Base-by-base conservation (phyloP, 2,113 vertebrate species). In the Apus apus region DNA sequence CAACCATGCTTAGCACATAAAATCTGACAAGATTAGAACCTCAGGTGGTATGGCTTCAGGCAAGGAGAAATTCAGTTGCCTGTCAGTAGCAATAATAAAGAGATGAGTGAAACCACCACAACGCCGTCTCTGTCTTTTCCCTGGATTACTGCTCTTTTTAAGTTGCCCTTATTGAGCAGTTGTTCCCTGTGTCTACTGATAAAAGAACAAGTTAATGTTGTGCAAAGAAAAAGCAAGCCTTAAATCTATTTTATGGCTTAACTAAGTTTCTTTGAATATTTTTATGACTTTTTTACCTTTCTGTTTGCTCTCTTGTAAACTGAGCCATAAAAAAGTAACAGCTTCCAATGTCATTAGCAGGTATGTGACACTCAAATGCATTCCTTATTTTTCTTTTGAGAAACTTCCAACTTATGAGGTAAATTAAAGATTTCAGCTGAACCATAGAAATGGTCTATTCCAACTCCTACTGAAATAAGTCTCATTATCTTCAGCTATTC, bases 11-110 rank as follows among this genome's bases (percentile, higher is more conserved):
- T 94, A 95, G 74, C 70, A 75, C 66, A 95, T 74, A 88, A 93
- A 92, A 91, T 89, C 70, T 94, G 93, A 95, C 93, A 96, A 92
- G 94, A 95, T 92, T 95, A 92, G 90, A 96, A 93, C 93, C 94
- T 97, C 87, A 95, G 94, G 95, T 95, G 90, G 88, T 94, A 91
- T 94, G 77, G 91, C 96, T 97, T 77, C 90, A 95, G 94, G 96
- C 96, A 96, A 91, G 87, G 77, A 97, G 90, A 96, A 95, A 96
- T 91, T 97, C 93, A 76, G 93, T 94, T 96, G 94, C 91, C 89
- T 95, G 94, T 96, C 95, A 95, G 88, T 93, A 95, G 58, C 23
- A 95, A 95, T 97, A 96, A 95, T 85, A 81, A 53, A 90, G 94
- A 92, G 79, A 92, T 77, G 86, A 96, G 79, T 94, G 94, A 96